Conservation (phyloP, 2,113 vertebrate species). For the Zeus faber region DNA sequence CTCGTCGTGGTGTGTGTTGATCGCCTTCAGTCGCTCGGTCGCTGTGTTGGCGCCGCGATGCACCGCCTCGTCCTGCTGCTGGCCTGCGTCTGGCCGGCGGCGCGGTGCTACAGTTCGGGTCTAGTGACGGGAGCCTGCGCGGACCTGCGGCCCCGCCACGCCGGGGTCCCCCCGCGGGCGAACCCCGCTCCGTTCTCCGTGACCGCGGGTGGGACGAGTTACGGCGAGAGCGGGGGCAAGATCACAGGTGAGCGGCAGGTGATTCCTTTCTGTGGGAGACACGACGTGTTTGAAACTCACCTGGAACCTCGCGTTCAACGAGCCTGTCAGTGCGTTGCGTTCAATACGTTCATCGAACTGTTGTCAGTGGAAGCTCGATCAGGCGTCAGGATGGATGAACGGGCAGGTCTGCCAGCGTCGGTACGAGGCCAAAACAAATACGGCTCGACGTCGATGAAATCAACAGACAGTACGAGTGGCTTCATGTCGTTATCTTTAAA, state of each 20-base stretch:
- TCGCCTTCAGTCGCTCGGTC: background rate
- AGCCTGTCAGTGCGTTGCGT: no score
- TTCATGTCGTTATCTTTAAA: no score
- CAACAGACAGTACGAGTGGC: no score
- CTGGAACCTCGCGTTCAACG: no score
- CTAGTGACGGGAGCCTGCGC: slow-evolving; percentile 26
- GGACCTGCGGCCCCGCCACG: slow-evolving; percentile 36
- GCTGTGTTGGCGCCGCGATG: slow-evolving; percentile 13
- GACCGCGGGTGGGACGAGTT: slow-evolving; percentile 9
- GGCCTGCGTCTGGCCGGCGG: slow-evolving; percentile 1
- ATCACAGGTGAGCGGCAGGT: slow-evolving; percentile 50
- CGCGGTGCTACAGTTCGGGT: slow-evolving; percentile 37
- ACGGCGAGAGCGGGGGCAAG: slow-evolving; percentile 26
- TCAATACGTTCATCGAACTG: no score
- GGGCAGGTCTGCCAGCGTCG: no score
- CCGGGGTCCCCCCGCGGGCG: background rate
- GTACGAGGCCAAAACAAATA: no score
- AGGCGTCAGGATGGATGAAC: no score
- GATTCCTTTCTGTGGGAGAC: no score
- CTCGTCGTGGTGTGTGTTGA: background rate
- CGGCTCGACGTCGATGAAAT: no score
- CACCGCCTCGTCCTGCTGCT: slow-evolving; percentile 16
- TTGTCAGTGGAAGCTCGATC: no score
- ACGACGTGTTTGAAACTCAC: no score
- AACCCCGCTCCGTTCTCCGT: slow-evolving; percentile 20